Evolutionary conservation across 2,888 invertebrate species (phyloP), one percentile per base, ranked within the genome.

Genomic region (Drosophila antonietae): DNA sequence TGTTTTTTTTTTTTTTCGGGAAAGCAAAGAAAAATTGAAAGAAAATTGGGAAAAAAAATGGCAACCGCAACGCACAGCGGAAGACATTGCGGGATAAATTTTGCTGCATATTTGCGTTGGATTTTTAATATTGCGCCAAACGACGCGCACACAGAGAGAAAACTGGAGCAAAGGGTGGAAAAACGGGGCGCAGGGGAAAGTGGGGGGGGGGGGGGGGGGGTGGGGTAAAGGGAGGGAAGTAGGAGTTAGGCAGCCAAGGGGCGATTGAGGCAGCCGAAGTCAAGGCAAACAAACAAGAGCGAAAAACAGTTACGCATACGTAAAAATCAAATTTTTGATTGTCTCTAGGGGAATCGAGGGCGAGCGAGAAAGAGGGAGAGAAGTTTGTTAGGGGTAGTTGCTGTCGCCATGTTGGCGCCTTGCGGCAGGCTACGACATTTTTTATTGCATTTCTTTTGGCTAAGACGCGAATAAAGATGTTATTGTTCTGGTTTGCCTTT

Each of bases 41-140:
- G 39, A 49, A 68, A 58, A 49, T 64, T 65, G 58, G 51, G 55
- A 56, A 63, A 65, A 65, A 70, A 87, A 72, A 78, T 71, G 73
- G 76, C 68, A 73, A 70, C 70, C 69, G 59, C 69, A 68, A 43
- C 59, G 66, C 67, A 73, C 59, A 49, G 65, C 62, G 64, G 63
- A 86, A 79, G 88, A 85, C 80, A 79, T 79, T 82, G 76, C 63
- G 80, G 60, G 51, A 72, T 35, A 81, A 81, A 78, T 78, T 62
- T 78, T 67, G 79, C 79, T 74, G 84, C 84, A 87, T 84, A 89
- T 87, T 87, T 89, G 85, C 88, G 73, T 75, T 71, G 89, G 88
- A 89, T 85, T 86, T 86, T 89, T 88, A 86, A 86, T 86, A 89
- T 86, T 80, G 86, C 83, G 77, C 77, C 82, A 79, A 83, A 70